These are phyloP conservation scores for Chloropsis hardwickii DNA, from an alignment of 2,113 vertebrate species.

Conservation along the genomic window DNA sequence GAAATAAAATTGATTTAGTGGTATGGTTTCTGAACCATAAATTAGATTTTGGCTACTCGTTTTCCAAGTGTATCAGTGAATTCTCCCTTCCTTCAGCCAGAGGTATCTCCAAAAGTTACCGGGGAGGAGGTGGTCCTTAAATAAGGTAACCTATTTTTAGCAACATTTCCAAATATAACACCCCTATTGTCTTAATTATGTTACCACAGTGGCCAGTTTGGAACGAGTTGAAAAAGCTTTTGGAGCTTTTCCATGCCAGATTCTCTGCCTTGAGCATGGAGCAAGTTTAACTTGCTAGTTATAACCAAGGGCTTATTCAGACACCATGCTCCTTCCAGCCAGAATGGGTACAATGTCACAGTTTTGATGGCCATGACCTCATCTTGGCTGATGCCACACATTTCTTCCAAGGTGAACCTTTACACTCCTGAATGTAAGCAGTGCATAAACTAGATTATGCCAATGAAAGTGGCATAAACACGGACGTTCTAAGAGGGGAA, in stretches of 20 bases:
- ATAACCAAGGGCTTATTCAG: not conserved
- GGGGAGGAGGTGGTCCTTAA: not conserved
- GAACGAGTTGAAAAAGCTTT: not conserved
- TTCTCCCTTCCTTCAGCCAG: not conserved
- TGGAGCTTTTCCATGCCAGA: not conserved
- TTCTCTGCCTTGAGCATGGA: not conserved
- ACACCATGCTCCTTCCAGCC: not conserved
- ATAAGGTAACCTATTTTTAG: not conserved
- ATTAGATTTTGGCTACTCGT: not conserved
- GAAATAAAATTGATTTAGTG: not conserved
- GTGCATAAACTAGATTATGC: not conserved
- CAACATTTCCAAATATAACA: not conserved
- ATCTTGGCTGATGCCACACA: not conserved
- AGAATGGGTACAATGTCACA: not conserved
- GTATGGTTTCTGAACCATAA: not conserved
- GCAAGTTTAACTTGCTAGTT: slow-evolving; percentile 1
- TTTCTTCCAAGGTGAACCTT: not conserved
- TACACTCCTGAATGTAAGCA: not conserved
- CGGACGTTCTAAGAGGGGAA: not conserved
- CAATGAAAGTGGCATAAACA: not conserved
- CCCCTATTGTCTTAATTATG: not conserved
- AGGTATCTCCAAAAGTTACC: not conserved
- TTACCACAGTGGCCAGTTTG: not conserved
- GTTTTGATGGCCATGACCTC: not conserved
- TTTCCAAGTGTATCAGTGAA: not conserved